Base-by-base conservation (phyloP, 2,888 invertebrate species). In the Xiphydria camelus region DNA sequence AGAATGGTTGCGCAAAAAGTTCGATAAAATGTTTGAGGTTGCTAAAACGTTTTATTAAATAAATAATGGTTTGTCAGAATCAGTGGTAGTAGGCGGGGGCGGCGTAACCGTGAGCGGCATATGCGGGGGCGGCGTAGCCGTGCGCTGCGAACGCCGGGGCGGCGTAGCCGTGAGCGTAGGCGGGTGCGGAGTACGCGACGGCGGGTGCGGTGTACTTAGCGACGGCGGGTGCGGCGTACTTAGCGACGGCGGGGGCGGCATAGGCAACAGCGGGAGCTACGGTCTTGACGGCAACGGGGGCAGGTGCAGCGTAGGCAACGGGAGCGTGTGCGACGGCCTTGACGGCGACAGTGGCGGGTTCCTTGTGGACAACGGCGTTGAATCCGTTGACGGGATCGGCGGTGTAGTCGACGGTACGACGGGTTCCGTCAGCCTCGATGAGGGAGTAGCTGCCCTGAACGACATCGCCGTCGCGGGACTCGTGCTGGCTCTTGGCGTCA, bases 11-110 rank as follows among this genome's bases (percentile, higher is more conserved):
- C n/a, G n/a, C n/a, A n/a, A n/a, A n/a, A n/a, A n/a, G n/a, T n/a
- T n/a, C n/a, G n/a, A n/a, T n/a, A n/a, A n/a, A n/a, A n/a, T n/a
- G n/a, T n/a, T n/a, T n/a, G n/a, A n/a, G 38, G 10, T 44, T 44
- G 44, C 32, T 38, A 29, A 29, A 37, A 37, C 21, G 34, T 42
- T 49, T 49, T 35, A 39, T 32, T 31, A 15, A 49, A 49, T 49
- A 49, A 49, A 49, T 49, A 49, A 20, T 38, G 29, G 19, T n/a
- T 19, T 44, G 23, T 79, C 77, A 25, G 78, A 79, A 4, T 81
- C 79, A 42, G 78, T 73, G 75, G 79, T 80, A 4, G 80, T 75
- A 48, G 79, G 73, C 23, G 79, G 78, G n/a, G 80, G 79, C n/a
- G 79, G 79, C 62, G 79, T 79, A 18, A 79, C 79, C 51, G 79